These are phyloP conservation scores for Tapera naevia DNA, from an alignment of 2,797 vertebrate species.

Conservation along the genomic window DNA sequence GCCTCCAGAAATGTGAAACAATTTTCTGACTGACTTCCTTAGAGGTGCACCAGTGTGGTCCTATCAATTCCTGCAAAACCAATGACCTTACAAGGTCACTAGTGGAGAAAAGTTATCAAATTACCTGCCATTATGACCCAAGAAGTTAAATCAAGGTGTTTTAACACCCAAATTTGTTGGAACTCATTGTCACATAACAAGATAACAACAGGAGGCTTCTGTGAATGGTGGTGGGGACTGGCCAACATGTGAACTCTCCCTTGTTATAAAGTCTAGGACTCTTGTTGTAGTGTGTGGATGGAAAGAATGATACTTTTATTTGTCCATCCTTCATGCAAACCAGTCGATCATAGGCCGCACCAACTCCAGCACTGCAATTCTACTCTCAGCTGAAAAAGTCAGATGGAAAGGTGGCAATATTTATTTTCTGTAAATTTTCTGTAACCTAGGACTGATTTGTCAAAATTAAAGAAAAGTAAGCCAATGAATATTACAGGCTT, in stretches of 20 bases:
- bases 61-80: background rate
- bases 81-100: background rate
- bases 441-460: background rate
- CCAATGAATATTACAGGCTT: background rate
- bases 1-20: background rate
- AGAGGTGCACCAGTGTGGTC: too few species aligned
- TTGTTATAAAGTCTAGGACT: background rate
- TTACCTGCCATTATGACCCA: background rate
- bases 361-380: background rate
- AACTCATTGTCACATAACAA: background rate
- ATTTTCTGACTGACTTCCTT: background rate
- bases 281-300: background rate
- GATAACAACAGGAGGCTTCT: background rate
- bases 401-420: background rate
- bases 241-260: background rate
- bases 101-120: background rate
- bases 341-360: background rate
- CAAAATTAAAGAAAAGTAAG: background rate
- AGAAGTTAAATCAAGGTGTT: too few species aligned
- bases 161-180: background rate
- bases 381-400: background rate
- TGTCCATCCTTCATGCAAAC: background rate
- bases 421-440: background rate
- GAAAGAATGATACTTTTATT: background rate
- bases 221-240: background rate